Conservation (phyloP, 1,140 invertebrate genomes). For the Bombus superbus region DNA sequence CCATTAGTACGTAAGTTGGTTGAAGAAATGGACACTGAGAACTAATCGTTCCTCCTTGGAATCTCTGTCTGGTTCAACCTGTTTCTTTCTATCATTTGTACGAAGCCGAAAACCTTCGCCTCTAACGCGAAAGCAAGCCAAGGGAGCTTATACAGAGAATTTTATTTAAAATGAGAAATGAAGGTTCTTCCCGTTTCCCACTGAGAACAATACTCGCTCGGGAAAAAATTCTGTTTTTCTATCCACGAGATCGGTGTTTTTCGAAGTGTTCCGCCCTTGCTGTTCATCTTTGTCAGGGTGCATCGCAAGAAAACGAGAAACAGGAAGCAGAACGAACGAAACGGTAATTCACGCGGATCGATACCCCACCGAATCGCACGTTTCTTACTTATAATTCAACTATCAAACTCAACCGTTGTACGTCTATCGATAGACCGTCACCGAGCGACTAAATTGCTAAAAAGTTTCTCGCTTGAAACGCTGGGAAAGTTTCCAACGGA, state of each 20-base stretch:
- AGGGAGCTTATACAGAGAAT: not conserved
- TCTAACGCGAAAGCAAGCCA: not conserved
- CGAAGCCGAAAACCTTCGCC: not conserved
- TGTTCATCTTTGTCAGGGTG: not conserved
- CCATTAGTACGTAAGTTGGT: no score
- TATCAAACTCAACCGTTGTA: not conserved
- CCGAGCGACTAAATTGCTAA: not conserved
- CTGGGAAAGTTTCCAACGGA: not conserved
- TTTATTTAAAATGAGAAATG: constrained; percentile 15
- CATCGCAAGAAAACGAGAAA: not conserved
- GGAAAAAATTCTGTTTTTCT: constrained; percentile 16
- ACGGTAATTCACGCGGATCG: not conserved
- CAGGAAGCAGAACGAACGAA: no score
- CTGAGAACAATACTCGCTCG: not conserved
- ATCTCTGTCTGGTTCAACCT: not conserved
- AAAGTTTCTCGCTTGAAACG: not conserved
- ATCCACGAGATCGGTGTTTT: not conserved
- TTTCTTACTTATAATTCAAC: not conserved
- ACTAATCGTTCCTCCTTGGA: not conserved
- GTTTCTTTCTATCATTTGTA: constrained; percentile 4
- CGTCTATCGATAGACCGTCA: no score
- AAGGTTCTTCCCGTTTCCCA: no score
- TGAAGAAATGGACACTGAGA: not conserved
- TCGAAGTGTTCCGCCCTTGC: not conserved
- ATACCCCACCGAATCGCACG: not conserved